These are phyloP conservation scores for Epizoanthus scotinus DNA, from an alignment of 92 coral and sea anemone genomes.

Conservation along the genomic window DNA sequence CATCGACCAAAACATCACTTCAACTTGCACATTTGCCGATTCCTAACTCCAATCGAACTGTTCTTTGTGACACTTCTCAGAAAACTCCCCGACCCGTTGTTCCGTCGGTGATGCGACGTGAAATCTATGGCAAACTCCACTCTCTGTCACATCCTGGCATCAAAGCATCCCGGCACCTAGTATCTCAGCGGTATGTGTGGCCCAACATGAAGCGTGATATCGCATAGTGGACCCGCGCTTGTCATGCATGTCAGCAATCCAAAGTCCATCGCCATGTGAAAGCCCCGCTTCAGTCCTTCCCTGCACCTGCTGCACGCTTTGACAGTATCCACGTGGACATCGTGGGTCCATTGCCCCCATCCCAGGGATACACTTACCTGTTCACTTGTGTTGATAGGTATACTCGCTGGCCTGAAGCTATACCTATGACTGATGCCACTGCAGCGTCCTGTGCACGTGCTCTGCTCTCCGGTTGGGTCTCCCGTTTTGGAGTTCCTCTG, in stretches of 20 bases:
- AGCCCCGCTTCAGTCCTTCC: not conserved
- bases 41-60: too few relatives aligned
- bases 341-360: too few relatives aligned
- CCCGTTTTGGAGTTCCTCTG: conserved; percentile 20
- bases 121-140: conserved; percentile 32
- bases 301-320: conserved; percentile 5
- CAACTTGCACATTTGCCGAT: conserved; percentile 26
- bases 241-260: conserved; percentile 13
- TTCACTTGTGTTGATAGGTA: too few relatives aligned
- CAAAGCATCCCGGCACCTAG: conserved; percentile 32
- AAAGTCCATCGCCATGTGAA: not conserved
- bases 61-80: conserved; percentile 49
- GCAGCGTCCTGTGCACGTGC: conserved; percentile 49
- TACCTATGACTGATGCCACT: conserved; percentile 48
- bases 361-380: too few relatives aligned
- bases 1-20: conserved; percentile 24
- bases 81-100: conserved; percentile 29
- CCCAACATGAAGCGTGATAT: conserved; percentile 42
- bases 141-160: conserved; percentile 47
- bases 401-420: conserved; percentile 54
- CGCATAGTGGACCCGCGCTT: conserved; percentile 29
- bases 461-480: too few relatives aligned
- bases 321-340: too few relatives aligned
- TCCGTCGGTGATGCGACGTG: conserved; percentile 9
- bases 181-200: conserved; percentile 29